Conservation (phyloP, 2,888 invertebrate genomes). For the Eustalomyia histrio region DNA sequence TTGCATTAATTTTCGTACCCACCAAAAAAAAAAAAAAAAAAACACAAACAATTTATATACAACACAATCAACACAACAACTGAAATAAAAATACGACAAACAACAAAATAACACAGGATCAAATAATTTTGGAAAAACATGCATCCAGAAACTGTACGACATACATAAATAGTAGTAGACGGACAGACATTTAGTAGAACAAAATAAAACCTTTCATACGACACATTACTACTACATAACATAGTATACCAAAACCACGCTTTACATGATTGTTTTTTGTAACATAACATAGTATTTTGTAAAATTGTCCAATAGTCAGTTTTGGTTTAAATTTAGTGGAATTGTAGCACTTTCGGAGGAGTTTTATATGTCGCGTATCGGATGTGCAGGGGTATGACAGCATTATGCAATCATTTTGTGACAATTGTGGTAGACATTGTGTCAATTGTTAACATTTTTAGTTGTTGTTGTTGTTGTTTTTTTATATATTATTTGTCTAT, state of each 20-base stretch:
- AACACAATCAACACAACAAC: conserved; percentile 26
- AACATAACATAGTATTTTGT: not conserved
- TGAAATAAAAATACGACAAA: conserved; percentile 48
- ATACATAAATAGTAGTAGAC: not conserved
- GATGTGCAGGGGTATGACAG: conserved; percentile 24
- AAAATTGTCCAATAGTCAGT: conserved; percentile 2
- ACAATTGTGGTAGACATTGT: conserved; percentile 66
- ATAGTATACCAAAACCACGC: not conserved
- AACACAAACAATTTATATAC: conserved; percentile 56
- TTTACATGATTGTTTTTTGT: not conserved
- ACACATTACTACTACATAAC: not conserved
- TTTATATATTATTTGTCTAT: conserved; percentile 1
- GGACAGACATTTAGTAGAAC: conserved; percentile 6
- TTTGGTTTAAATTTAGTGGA: not conserved
- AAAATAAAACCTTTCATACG: not conserved
- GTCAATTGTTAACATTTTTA: conserved; percentile 59
- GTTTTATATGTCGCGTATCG: no score
- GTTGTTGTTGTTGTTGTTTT: not conserved
- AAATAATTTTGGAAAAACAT: conserved; percentile 62
- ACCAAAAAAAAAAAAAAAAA: conserved; percentile 47
- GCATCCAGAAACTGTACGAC: conserved; percentile 7
- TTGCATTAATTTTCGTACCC: conserved; percentile 67
- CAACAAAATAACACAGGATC: no score
- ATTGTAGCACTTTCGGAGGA: no score
- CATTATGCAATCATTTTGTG: conserved; percentile 64